These are phyloP conservation scores for Dasypus novemcinctus DNA, from an alignment of 2,113 vertebrate species.

Conservation along the genomic window DNA sequence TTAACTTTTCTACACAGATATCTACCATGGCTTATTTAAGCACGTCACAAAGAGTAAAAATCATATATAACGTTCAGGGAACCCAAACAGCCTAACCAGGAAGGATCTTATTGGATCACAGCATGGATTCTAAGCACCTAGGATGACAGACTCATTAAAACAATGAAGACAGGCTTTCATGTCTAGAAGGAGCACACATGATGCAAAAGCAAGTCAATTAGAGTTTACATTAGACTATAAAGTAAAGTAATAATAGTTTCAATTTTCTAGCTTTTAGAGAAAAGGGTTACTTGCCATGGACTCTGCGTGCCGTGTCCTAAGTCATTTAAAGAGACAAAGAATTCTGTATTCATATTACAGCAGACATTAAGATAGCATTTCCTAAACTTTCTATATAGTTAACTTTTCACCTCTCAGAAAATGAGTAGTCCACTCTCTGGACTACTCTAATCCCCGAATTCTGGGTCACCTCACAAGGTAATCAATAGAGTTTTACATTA, in stretches of 20 bases:
- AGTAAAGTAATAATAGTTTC: background rate
- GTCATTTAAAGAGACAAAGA: background rate
- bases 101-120: no score
- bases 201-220: background rate
- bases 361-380: background rate
- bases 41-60: no score
- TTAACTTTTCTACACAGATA: no score
- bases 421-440: background rate
- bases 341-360: background rate
- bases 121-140: no score
- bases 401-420: background rate
- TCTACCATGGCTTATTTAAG: no score
- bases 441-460: background rate
- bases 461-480: background rate
- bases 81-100: no score
- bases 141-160: no score
- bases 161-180: background rate
- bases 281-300: background rate
- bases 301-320: background rate
- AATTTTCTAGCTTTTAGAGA: background rate
- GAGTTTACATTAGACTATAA: background rate
- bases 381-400: background rate
- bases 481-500: background rate
- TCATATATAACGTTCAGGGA: no score
- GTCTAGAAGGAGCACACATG: background rate